Evolutionary conservation across 2,888 invertebrate genomes (phyloP).

Genomic region (Lasius platythorax): DNA sequence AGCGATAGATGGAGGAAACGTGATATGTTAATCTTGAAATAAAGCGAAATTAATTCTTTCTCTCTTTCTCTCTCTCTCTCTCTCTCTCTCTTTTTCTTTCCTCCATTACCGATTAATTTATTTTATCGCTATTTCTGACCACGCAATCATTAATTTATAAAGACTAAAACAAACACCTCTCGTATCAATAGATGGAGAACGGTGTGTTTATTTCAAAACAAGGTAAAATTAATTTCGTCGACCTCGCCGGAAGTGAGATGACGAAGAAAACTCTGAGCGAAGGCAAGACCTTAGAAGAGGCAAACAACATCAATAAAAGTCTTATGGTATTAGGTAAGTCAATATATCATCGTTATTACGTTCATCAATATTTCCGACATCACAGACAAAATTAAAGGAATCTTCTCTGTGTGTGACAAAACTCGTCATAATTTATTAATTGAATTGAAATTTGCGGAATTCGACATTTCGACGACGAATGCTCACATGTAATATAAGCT

Average conservation of each 20-base stretch:
- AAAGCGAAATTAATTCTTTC: conserved; percentile 96
- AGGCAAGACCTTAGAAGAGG: conserved; percentile 96
- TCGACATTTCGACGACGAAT: not conserved
- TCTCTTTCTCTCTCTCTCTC: not conserved
- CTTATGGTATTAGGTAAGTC: conserved; percentile 95
- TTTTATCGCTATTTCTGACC: not conserved
- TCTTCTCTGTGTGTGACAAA: not conserved
- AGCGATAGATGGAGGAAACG: conserved; percentile 87
- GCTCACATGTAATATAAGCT: not conserved
- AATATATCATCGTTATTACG: not conserved
- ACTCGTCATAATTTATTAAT: not conserved
- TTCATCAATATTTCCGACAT: not conserved
- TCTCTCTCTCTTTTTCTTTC: too few relatives aligned
- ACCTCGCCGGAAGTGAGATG: conserved; percentile 98
- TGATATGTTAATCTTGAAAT: conserved; percentile 94
- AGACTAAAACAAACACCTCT: not conserved
- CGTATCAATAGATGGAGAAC: conserved; percentile 87
- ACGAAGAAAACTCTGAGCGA: conserved; percentile 96
- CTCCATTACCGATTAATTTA: not conserved
- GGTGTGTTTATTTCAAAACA: conserved; percentile 95
- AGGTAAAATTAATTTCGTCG: conserved; percentile 98
- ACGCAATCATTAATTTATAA: not conserved
- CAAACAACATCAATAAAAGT: conserved; percentile 98
- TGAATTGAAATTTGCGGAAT: not conserved
- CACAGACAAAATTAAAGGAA: not conserved